phyloP scores from a whole-genome alignment of 2,888 invertebrate genomes.

The Agrilus cyanescens region DNA sequence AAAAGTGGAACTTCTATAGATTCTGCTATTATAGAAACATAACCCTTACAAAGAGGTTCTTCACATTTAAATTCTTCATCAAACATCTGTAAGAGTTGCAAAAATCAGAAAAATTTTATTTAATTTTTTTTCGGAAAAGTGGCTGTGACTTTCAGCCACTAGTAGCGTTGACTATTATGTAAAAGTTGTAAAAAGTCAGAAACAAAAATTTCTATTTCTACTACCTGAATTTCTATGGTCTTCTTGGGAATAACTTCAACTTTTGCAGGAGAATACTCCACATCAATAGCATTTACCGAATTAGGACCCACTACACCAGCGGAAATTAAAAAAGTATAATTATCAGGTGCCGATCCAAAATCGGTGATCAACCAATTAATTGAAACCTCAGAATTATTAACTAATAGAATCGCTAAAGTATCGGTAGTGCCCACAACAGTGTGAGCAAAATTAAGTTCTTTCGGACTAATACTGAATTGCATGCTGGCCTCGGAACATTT shows the following conservation, averaged over 20 bases:
- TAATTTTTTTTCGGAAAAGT: neutral
- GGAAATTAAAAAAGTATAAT: slow-evolving; percentile 38
- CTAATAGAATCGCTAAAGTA: slow-evolving; percentile 39
- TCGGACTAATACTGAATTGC: slow-evolving; percentile 34
- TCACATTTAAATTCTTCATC: slow-evolving; percentile 35
- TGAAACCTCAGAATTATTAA: slow-evolving; percentile 44
- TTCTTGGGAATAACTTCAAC: slow-evolving; percentile 35
- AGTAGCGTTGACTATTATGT: no score
- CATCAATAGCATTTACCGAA: slow-evolving; percentile 38
- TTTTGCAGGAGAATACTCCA: slow-evolving; percentile 40
- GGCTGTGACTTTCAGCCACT: no score
- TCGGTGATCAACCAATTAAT: slow-evolving; percentile 44
- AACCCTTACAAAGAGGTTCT: slow-evolving; percentile 17
- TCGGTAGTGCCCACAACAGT: slow-evolving; percentile 40
- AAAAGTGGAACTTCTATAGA: slow-evolving; percentile 48
- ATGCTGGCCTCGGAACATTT: slow-evolving; percentile 42
- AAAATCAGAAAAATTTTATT: neutral
- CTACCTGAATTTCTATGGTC: slow-evolving; percentile 36
- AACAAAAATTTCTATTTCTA: no score
- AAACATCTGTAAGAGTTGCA: slow-evolving; percentile 32
- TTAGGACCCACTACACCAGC: slow-evolving; percentile 36
- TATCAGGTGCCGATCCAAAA: slow-evolving; percentile 28
- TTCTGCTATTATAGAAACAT: slow-evolving; percentile 39
- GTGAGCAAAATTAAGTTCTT: slow-evolving; percentile 40
- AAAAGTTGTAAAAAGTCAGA: no score